phyloP scores from a whole-genome alignment of 1,140 invertebrate genomes.

The Pachyrhynchus sulphureomaculatus region DNA sequence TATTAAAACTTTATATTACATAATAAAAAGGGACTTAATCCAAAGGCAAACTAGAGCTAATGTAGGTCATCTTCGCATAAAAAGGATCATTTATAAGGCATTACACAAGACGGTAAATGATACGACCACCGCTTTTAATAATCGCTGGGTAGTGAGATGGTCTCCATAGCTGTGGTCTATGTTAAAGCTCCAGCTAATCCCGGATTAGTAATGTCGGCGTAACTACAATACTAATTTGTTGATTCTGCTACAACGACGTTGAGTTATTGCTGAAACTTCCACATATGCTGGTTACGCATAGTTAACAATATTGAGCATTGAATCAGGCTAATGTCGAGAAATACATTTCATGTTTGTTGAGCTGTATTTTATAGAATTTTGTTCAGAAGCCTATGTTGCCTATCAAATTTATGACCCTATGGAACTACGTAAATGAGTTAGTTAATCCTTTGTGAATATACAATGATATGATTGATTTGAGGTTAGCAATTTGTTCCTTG shows the following conservation, averaged over 20 bases:
- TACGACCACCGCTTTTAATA: constrained; percentile 33
- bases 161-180: constrained; percentile 46
- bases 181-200: constrained; percentile 49
- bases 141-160: constrained; percentile 36
- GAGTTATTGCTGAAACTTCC: constrained; percentile 50
- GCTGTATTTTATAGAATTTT: constrained; percentile 29
- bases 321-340: constrained; percentile 28
- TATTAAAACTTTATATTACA: no score
- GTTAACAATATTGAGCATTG: constrained; percentile 40
- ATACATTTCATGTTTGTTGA: constrained; percentile 30
- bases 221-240: constrained; percentile 53
- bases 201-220: constrained; percentile 51
- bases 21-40: no score
- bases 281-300: constrained; percentile 41
- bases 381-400: constrained; percentile 10
- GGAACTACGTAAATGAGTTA: constrained; percentile 7
- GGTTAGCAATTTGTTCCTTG: no score
- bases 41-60: not conserved
- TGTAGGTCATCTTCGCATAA: constrained; percentile 11
- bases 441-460: constrained; percentile 1
- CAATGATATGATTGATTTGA: not conserved
- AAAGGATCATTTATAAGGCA: constrained; percentile 31
- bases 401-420: constrained; percentile 17
- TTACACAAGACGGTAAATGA: constrained; percentile 32
- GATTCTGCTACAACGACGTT: constrained; percentile 51